A percentile compares a stretch with the other conserved stretches of the same genome.
These are phyloP conservation scores for Adela reaumurella DNA, from an alignment of 2,888 invertebrate genomes.

Conservation along the genomic window DNA sequence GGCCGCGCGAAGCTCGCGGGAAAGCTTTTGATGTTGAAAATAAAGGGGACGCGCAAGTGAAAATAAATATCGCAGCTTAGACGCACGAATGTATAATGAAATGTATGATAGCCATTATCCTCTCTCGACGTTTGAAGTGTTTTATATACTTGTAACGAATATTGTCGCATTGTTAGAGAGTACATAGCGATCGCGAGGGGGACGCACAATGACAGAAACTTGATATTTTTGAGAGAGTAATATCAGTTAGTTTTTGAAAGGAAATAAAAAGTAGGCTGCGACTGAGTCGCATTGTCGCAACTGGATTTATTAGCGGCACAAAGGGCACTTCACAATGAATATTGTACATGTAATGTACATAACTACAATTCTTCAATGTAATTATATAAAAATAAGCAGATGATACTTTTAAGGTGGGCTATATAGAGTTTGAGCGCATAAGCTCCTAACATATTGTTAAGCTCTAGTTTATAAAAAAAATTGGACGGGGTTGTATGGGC, in stretches of 20 bases:
- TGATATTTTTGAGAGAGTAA: not conserved
- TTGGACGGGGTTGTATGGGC: too few relatives aligned
- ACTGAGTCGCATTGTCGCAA: not conserved
- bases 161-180: constrained; percentile 40
- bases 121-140: constrained; percentile 48
- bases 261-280: not conserved
- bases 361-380: too few relatives aligned
- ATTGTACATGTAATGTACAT: too few relatives aligned
- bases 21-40: constrained; percentile 8
- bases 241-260: not conserved
- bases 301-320: not conserved
- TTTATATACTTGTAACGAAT: constrained; percentile 46
- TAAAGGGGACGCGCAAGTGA: constrained; percentile 27
- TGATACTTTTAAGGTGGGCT: too few relatives aligned
- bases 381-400: too few relatives aligned
- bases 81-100: constrained; percentile 56
- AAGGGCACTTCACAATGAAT: not conserved
- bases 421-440: too few relatives aligned
- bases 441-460: too few relatives aligned
- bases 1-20: constrained; percentile 37
- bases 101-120: constrained; percentile 53
- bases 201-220: not conserved
- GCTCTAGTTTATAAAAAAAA: too few relatives aligned
- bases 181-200: not conserved
- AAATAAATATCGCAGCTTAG: constrained; percentile 52